Evolutionary conservation across 2,113 vertebrate species (phyloP).

Genomic region (Zosterops lateralis): DNA sequence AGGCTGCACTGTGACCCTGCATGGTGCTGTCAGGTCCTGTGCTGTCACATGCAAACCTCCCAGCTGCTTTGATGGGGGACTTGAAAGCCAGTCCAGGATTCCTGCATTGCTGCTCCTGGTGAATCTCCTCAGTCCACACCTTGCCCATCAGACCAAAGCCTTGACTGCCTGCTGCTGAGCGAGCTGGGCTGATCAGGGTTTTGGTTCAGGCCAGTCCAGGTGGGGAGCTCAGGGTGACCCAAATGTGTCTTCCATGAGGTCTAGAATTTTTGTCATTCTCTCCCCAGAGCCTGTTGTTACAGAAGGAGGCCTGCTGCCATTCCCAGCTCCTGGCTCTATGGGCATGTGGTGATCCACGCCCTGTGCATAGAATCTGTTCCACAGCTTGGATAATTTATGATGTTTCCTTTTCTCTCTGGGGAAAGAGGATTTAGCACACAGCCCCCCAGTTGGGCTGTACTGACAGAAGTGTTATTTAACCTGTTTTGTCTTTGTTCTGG

Average conservation of each 20-base stretch:
- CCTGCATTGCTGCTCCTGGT: not conserved
- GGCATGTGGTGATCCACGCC: not conserved
- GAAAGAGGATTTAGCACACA: not conserved
- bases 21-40: not conserved
- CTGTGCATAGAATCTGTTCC: not conserved
- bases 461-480: not conserved
- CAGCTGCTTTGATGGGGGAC: not conserved
- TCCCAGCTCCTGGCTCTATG: not conserved
- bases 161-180: not conserved
- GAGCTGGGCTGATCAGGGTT: not conserved
- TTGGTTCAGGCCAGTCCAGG: not conserved
- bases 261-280: not conserved
- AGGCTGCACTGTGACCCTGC: not conserved
- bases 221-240: not conserved
- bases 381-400: not conserved
- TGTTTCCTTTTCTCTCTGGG: not conserved
- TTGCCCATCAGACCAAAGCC: not conserved
- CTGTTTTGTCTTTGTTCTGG: constrained; percentile 3
- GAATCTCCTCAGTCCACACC: not conserved
- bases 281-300: not conserved
- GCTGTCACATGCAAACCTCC: not conserved
- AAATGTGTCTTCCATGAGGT: not conserved
- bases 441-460: not conserved
- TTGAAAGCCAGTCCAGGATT: not conserved
- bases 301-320: not conserved